Base-by-base conservation (phyloP, 1,140 invertebrate species). In the Drosophila bocki region DNA sequence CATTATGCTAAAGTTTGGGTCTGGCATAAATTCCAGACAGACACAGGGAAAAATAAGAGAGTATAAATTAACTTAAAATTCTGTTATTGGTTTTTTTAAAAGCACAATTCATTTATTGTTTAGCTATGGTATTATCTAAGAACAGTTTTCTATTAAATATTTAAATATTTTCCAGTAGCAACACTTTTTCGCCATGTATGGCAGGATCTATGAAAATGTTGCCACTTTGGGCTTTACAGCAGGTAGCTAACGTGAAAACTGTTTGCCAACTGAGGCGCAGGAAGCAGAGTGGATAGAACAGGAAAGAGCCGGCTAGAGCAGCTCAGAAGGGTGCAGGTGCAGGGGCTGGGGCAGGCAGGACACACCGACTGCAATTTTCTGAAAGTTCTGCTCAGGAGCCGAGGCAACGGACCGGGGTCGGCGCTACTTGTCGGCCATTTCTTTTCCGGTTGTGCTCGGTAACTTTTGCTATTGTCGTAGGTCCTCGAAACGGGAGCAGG, bases 391-490 rank as follows among this genome's bases (percentile, higher is more conserved):
- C 47, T 11, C 26, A 22, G 57, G 19, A 78, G 45, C 13, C 56
- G 42, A 53, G 57, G 13, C 42, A 58, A 56, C 59, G 26, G 29
- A 51, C 50, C 39, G 54, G 60, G 75, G 64, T 77, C 58, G 74
- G 39, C 61, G 61, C 59, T 68, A 76, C 77, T 68, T 68, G 71
- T 72, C 77, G 67, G 81, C 78, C 77, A 80, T 84, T 80, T 67
- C 71, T 71, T 77, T 76, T 81, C 65, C 78, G 72, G 63, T 82
- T 62, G 72, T 76, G 78, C 71, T 59, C 51, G 78, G 65, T 32
- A 86, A 86, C 75, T 82, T 82, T 86, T 35, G 60, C 83, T 87
- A 87, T 87, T 87, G 84, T 87, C 83, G 76, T 87, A 87, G 84
- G 84, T 87, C 83, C 84, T 87, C 68, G 65, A 63, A 77, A 61